Evolutionary conservation across 35 echinoderm and acorn worm genomes (phyloP), one percentile per base, ranked within the genome.

Genomic region (Chiridota heheva): DNA sequence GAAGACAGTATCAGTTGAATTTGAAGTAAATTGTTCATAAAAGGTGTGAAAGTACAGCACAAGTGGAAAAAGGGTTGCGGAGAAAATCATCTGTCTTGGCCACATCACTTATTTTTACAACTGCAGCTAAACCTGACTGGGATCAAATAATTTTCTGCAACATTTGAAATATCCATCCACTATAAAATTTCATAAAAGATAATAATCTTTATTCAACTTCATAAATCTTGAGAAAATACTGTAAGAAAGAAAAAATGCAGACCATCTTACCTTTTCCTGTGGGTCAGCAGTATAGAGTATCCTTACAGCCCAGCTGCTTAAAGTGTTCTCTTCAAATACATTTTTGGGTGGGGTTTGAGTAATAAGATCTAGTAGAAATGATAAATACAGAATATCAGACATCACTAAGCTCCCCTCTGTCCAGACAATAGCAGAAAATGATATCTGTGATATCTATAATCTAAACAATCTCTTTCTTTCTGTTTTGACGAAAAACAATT

Each of bases 241-340:
- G 36, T 37, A 18, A 37, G n/a, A 17, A 12, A 17, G 4, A 57
- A 45, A 49, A 15, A 20, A 46, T 73, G 2, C 33, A 44, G 18
- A 73, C 4, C 20, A 18, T 18, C 84, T 41, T 53, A 93, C 91
- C 86, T 95, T 95, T 76, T 95, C 75, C 31, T 48, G 45, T 27
- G 91, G 81, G 41, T 89, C 81, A 56, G 91, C 39, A 66, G 87
- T 88, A 17, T 51, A 64, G 15, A 95, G 72, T 62, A 89, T 79
- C 65, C 64, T 82, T 17, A 85, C 81, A 58, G 91, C 91, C 86
- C 86, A 89, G 31, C 86, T 44, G 60, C 91, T 89, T 6, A 95
- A 69, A 8, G 73, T 81, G 49, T 81, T 76, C 5, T 56, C 63
- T 22, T 69, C 44, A 41, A 33, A 37, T 2, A 30, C 3, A 58